Percentiles rank a stretch among this genome's conserved stretches.
Evolutionary conservation across 1,140 invertebrate species (phyloP).

Genomic region (Elysia chlorotica): DNA sequence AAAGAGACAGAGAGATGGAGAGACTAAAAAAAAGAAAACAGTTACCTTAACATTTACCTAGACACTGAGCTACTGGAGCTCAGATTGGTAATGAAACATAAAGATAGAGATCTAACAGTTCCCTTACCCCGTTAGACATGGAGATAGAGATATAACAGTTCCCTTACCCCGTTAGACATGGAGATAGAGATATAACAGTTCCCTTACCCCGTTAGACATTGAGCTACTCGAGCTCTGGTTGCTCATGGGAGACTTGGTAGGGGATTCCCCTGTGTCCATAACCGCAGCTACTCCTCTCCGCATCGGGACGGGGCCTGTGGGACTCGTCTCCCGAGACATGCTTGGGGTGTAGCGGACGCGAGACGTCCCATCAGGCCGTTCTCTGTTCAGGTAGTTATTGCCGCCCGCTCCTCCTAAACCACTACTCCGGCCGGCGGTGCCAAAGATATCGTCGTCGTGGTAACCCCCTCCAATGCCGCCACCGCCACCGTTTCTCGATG

Average conservation of each 20-base stretch:
- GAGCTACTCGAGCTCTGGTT: slow-evolving; percentile 37
- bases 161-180: slow-evolving; percentile 11
- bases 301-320: neutral
- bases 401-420: no score
- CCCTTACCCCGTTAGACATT: slow-evolving; percentile 22
- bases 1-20: neutral
- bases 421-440: neutral
- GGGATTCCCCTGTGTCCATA: neutral
- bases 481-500: neutral
- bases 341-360: slow-evolving; percentile 21
- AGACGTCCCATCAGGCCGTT: slow-evolving; percentile 9
- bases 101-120: neutral
- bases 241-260: slow-evolving; percentile 24
- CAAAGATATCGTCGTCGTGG: slow-evolving; percentile 3
- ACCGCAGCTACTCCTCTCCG: neutral
- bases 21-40: no score
- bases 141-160: neutral
- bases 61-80: neutral
- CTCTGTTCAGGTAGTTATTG: neutral
- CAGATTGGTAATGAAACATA: neutral
- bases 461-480: neutral
- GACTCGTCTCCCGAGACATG: slow-evolving; percentile 23
- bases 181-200: neutral
- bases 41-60: neutral
- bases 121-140: slow-evolving; percentile 1